Evolutionary conservation across 2,888 invertebrate genomes (phyloP).

Genomic region (Selenia dentaria): DNA sequence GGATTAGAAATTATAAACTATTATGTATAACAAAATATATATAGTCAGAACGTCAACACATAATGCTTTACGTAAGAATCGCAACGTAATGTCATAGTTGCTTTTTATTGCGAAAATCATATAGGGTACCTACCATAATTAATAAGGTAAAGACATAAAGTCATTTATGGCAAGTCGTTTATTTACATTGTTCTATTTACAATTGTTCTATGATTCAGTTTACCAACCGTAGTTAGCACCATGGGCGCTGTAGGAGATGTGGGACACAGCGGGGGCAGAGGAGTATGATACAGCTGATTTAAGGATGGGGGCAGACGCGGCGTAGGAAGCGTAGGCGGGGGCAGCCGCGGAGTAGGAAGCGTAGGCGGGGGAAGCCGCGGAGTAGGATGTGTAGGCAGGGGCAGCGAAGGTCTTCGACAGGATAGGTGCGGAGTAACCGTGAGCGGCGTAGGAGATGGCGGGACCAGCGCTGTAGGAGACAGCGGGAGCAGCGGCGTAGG

Average conservation of each 20-base stretch:
- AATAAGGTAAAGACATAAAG: no score
- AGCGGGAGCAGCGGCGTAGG: constrained; percentile 46
- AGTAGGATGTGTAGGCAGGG: constrained; percentile 53
- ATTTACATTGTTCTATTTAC: constrained; percentile 57
- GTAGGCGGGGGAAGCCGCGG: constrained; percentile 46
- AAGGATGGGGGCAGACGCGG: constrained; percentile 61
- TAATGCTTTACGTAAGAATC: no score
- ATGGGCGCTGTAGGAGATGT: constrained; percentile 86
- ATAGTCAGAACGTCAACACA: no score
- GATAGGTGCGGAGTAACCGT: constrained; percentile 47
- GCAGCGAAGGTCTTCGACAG: constrained; percentile 50
- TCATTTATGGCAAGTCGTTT: constrained; percentile 49
- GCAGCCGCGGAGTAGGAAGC: constrained; percentile 58
- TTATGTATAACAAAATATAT: no score
- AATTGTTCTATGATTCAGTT: constrained; percentile 59
- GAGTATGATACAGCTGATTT: constrained; percentile 79
- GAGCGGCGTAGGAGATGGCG: constrained; percentile 63
- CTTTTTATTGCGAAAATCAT: no score
- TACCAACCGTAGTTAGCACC: constrained; percentile 88
- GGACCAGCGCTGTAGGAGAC: constrained; percentile 57
- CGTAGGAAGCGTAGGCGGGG: constrained; percentile 55
- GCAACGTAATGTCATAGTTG: no score
- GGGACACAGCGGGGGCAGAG: constrained; percentile 86
- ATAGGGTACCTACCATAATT: no score
- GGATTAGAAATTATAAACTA: no score